Percentiles rank a stretch among this genome's conserved stretches.
Evolutionary conservation across 2,797 vertebrate genomes (phyloP).

Genomic region (Onychomys torridus): DNA sequence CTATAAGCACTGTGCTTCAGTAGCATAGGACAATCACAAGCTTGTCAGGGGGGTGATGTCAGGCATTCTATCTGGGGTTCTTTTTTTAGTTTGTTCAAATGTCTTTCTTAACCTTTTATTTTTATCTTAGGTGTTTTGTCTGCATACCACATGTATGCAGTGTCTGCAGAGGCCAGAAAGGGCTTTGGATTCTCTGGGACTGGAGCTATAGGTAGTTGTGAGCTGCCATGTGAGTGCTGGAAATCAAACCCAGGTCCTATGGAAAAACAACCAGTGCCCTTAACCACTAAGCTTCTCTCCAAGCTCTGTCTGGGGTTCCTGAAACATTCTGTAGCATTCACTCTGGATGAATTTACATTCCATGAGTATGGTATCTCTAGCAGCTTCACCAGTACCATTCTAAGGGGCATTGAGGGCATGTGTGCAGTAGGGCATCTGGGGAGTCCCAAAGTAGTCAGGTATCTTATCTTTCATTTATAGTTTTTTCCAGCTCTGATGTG

Average conservation of each 20-base stretch:
- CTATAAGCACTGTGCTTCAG: not conserved
- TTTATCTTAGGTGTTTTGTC: not conserved
- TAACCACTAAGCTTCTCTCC: not conserved
- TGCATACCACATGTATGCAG: not conserved
- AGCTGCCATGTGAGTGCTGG: not conserved
- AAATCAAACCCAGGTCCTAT: not conserved
- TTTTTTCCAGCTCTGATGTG: constrained; percentile 14
- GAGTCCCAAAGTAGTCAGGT: not conserved
- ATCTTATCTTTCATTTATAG: not conserved
- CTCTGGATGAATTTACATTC: not conserved
- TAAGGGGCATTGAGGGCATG: not conserved
- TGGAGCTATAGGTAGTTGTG: not conserved
- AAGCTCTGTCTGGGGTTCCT: not conserved
- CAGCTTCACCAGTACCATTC: not conserved
- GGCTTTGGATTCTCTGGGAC: not conserved
- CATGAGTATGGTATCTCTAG: not conserved
- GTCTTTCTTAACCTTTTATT: not conserved
- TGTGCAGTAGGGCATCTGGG: not conserved
- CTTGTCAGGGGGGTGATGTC: not conserved
- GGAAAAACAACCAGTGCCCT: not conserved
- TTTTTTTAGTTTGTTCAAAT: not conserved
- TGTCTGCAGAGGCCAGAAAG: too few relatives aligned
- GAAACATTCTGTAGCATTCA: not conserved
- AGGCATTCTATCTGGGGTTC: constrained; percentile 23
- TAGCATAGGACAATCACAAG: not conserved